Percentiles rank a stretch among this genome's conserved stretches.
These are phyloP conservation scores for Cyanocitta stelleri DNA, from an alignment of 2,113 vertebrate genomes.

Conservation along the genomic window DNA sequence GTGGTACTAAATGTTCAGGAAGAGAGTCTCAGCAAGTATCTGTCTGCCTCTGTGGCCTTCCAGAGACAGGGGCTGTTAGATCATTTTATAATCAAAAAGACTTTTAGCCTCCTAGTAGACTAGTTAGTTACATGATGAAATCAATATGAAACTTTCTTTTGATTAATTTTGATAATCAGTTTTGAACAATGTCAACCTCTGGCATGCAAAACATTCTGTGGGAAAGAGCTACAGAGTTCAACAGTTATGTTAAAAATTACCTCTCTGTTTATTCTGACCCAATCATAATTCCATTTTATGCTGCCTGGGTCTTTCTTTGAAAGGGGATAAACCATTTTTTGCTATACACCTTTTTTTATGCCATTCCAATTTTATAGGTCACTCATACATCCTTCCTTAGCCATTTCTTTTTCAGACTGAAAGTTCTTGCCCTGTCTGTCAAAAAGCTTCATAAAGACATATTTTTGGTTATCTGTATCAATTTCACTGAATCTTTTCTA, in stretches of 20 bases:
- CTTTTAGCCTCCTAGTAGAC: not conserved
- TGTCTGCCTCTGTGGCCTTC: not conserved
- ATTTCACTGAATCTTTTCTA: not conserved
- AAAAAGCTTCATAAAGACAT: not conserved
- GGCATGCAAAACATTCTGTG: not conserved
- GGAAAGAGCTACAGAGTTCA: not conserved
- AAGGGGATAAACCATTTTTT: not conserved
- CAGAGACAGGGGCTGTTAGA: not conserved
- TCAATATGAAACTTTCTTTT: not conserved
- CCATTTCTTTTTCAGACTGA: not conserved
- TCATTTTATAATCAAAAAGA: not conserved
- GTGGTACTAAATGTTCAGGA: not conserved
- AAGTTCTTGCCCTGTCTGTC: not conserved
- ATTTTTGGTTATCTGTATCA: not conserved
- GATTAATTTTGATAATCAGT: not conserved
- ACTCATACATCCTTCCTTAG: not conserved
- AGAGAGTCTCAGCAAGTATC: not conserved
- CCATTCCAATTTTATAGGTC: not conserved
- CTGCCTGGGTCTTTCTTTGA: not conserved
- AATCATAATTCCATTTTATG: not conserved
- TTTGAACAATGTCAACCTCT: not conserved
- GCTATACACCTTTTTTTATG: not conserved
- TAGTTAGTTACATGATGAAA: not conserved
- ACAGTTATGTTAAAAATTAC: not conserved
- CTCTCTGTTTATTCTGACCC: not conserved